Evolutionary conservation across 2,888 invertebrate genomes (phyloP).

Genomic region (Diloba caeruleocephala): DNA sequence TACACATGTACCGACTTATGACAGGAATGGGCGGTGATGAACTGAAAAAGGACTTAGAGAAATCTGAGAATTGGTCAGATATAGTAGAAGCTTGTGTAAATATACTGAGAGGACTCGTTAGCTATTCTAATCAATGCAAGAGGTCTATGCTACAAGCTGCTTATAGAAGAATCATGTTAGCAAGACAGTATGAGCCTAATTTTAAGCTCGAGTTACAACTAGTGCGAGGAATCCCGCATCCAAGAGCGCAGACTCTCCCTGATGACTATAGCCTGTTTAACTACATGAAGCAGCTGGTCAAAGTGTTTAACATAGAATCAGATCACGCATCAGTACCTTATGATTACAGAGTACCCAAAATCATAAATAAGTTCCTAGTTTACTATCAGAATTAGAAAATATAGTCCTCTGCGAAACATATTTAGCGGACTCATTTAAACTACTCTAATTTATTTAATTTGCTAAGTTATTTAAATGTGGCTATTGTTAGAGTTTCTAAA

Average conservation of each 20-base stretch:
- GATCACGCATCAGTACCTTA: slow-evolving; percentile 61
- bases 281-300: slow-evolving; percentile 62
- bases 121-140: slow-evolving; percentile 61
- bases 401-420: slow-evolving; percentile 60
- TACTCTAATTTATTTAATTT: slow-evolving; percentile 9
- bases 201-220: slow-evolving; percentile 65
- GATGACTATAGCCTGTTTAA: slow-evolving; percentile 68
- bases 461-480: slow-evolving; percentile 1
- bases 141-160: slow-evolving; percentile 56
- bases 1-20: slow-evolving; percentile 61
- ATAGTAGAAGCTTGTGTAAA: slow-evolving; percentile 56
- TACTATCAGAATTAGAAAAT: slow-evolving; percentile 62
- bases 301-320: slow-evolving; percentile 57
- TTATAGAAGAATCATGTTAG: slow-evolving; percentile 60
- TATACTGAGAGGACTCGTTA: slow-evolving; percentile 43
- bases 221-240: slow-evolving; percentile 60
- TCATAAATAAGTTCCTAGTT: slow-evolving; percentile 63
- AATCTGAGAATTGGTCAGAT: slow-evolving; percentile 49
- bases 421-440: slow-evolving; percentile 19
- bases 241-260: slow-evolving; percentile 39
- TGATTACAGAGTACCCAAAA: slow-evolving; percentile 65
- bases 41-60: slow-evolving; percentile 48
- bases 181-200: slow-evolving; percentile 60
- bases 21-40: slow-evolving; percentile 43
- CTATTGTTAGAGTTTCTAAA: slow-evolving; percentile 13